phyloP scores from a whole-genome alignment of 2,113 vertebrate species.

The Lucifuga dentata region DNA sequence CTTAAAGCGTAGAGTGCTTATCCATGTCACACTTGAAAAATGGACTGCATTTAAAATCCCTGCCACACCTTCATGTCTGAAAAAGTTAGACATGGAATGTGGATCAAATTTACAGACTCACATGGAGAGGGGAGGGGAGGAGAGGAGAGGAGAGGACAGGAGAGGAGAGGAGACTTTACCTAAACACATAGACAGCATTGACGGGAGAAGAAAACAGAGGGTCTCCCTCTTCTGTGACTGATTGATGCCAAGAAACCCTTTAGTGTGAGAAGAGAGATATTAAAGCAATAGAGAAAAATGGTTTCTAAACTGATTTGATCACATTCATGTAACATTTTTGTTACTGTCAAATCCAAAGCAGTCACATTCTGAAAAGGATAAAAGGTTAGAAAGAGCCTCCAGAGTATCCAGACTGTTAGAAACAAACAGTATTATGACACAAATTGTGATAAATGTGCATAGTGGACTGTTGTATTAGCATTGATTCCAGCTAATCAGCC shows the following conservation, averaged over 20 bases:
- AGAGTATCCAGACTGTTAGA: constrained; percentile 11
- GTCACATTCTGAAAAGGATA: not conserved
- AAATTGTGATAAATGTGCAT: constrained; percentile 48
- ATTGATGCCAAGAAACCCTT: constrained; percentile 70
- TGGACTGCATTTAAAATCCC: too few species aligned
- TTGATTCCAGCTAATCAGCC: constrained; percentile 58
- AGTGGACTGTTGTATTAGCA: constrained; percentile 50
- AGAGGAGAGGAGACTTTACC: too few species aligned
- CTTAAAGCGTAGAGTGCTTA: not conserved
- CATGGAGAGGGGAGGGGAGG: not conserved
- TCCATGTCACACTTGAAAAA: not conserved
- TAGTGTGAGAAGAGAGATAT: constrained; percentile 10
- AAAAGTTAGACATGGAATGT: not conserved
- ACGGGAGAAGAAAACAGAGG: constrained; percentile 51
- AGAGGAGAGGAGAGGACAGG: not conserved
- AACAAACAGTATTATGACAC: constrained; percentile 30
- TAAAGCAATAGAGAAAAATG: too few species aligned
- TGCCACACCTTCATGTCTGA: too few species aligned
- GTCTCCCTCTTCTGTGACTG: constrained; percentile 42
- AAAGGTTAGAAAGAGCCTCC: not conserved
- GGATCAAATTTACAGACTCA: not conserved
- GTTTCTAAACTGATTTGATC: too few species aligned
- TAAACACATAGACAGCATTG: constrained; percentile 67
- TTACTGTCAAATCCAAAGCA: not conserved
- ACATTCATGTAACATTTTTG: not conserved